These are phyloP conservation scores for Meloe dianella DNA, from an alignment of 2,888 invertebrate species.

Conservation along the genomic window DNA sequence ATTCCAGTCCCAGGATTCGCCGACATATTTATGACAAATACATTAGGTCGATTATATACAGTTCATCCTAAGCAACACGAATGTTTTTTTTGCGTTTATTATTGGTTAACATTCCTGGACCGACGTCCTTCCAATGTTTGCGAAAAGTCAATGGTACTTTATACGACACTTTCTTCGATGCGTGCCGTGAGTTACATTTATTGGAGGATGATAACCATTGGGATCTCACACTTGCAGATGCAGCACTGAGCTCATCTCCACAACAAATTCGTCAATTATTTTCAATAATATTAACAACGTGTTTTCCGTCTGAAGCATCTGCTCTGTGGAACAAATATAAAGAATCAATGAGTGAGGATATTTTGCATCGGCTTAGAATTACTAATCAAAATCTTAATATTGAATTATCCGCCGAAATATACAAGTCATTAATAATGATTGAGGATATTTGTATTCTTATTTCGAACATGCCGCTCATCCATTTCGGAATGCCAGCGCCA, in stretches of 20 bases:
- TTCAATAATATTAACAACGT: constrained; percentile 40
- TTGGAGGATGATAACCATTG: constrained; percentile 41
- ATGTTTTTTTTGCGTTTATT: constrained; percentile 49
- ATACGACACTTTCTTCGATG: constrained; percentile 46
- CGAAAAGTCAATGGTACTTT: constrained; percentile 50
- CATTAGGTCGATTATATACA: no score
- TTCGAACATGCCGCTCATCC: no score
- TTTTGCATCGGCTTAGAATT: background rate
- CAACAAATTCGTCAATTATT: constrained; percentile 39
- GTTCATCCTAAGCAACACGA: constrained; percentile 24
- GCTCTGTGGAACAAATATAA: constrained; percentile 42
- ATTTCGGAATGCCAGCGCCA: no score
- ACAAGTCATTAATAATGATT: no score
- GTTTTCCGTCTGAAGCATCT: constrained; percentile 40
- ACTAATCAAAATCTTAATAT: background rate
- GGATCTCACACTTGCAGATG: constrained; percentile 37
- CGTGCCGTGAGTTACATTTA: constrained; percentile 46
- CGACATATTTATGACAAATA: no score
- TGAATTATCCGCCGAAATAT: no score
- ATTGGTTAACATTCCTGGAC: constrained; percentile 47
- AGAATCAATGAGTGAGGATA: constrained; percentile 38
- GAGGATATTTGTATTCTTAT: no score
- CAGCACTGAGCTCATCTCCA: constrained; percentile 25
- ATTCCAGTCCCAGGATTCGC: no score
- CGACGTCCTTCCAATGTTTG: constrained; percentile 46